Base-by-base conservation (phyloP, 2,797 vertebrate species). In the Saguinus oedipus region DNA sequence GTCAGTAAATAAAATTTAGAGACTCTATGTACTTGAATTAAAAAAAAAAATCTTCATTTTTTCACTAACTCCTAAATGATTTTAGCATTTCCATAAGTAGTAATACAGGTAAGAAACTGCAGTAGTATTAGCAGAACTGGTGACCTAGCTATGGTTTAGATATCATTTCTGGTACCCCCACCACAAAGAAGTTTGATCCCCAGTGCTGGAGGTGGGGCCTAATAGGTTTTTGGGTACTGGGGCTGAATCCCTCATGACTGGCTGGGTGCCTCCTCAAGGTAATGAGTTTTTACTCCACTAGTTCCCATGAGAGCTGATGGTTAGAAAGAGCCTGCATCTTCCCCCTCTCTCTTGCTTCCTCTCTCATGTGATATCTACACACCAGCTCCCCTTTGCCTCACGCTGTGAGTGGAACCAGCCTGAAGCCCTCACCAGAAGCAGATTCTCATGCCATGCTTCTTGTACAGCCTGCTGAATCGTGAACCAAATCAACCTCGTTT, bases 1-100 rank as follows among this genome's bases (percentile, higher is more conserved):
- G 14, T 76, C 59, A 89, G 27, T 88, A 55, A 83, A 50, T 53
- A 92, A 92, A 83, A 95, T 75, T 81, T 68, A 75, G 39, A 95
- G 61, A 82, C 55, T 59, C 14, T 42, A 68, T 57, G 33, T 78
- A 50, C 42, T 91, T 78, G 78, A 72, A 48, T 79, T 14, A 83
- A 93, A 76, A 72, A 83, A 83, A 24, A 39, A 17, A 17, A 48
- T 44, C 14, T 57, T 4, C 15, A 30, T 55, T 76, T 74, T 84
- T 89, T 84, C 88, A 88, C 36, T 79, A 61, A 85, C 36, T 61
- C 86, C 14, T 89, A 68, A 88, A 64, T 88, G 46, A 93, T 72
- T 39, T 57, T 14, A 81, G 15, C 20, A 24, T 84, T 90, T 80
- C 46, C 68, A 68, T 97, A 12, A 81, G 44, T 61, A 88, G 82